These are phyloP conservation scores for Corapipo altera DNA, from an alignment of 2,113 vertebrate species.

Conservation along the genomic window DNA sequence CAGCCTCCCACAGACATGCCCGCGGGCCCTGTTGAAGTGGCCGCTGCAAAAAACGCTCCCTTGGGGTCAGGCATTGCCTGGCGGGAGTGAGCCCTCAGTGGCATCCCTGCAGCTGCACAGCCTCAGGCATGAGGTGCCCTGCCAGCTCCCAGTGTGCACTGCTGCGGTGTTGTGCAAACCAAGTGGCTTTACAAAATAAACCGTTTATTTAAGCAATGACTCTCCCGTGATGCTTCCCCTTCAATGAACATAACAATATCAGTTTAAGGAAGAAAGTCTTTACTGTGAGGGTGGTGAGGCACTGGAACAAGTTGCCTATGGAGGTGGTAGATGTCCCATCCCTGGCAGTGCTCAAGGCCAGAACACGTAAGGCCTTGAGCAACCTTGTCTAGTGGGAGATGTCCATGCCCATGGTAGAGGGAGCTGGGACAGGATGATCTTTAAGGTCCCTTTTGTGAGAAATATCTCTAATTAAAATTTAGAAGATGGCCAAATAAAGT, in stretches of 20 bases:
- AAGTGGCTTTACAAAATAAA: background rate
- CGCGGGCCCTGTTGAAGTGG: too few relatives aligned
- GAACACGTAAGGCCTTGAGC: background rate
- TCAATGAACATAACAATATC: accelerated
- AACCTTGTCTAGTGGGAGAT: background rate
- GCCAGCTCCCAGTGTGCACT: background rate
- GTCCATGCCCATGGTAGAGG: too few relatives aligned
- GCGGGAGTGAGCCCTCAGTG: accelerated
- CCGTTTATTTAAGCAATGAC: background rate
- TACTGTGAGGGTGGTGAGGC: background rate
- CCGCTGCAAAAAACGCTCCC: background rate
- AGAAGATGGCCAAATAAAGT: too few relatives aligned
- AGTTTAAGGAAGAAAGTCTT: background rate
- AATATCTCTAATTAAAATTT: too few relatives aligned
- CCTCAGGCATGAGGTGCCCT: accelerated
- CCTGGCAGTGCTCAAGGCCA: background rate
- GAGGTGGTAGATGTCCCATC: too few relatives aligned
- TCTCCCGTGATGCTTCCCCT: accelerated
- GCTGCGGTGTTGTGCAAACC: background rate
- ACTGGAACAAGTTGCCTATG: background rate
- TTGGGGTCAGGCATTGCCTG: background rate
- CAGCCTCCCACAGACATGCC: accelerated
- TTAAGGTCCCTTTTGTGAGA: background rate
- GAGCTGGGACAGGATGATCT: too few relatives aligned
- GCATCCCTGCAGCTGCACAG: background rate